These are phyloP conservation scores for Stomorhina lunata DNA, from an alignment of 2,888 invertebrate genomes.

Conservation along the genomic window DNA sequence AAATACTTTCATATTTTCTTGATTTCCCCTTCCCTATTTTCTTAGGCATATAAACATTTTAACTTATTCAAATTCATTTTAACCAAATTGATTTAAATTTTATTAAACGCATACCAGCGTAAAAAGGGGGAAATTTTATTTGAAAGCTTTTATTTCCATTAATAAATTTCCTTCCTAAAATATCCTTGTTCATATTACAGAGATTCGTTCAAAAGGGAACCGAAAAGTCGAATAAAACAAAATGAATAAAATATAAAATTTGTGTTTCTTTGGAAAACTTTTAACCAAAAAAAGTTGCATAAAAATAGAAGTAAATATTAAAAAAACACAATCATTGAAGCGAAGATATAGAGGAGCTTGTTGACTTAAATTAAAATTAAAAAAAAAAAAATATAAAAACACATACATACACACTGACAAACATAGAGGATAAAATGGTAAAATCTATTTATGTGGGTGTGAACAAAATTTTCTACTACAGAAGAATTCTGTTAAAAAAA, in stretches of 20 bases:
- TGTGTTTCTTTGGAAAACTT: neutral
- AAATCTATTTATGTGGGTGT: conserved; percentile 12
- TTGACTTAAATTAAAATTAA: conserved; percentile 29
- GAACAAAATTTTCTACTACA: neutral
- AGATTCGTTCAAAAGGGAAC: neutral
- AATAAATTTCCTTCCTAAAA: neutral
- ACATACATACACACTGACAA: neutral
- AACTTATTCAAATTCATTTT: neutral
- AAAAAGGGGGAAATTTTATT: neutral
- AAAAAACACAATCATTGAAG: conserved; percentile 3
- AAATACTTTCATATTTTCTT: neutral
- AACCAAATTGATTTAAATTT: conserved; percentile 4
- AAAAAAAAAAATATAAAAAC: neutral
- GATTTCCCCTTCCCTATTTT: neutral
- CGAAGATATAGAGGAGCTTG: neutral
- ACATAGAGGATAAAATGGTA: neutral
- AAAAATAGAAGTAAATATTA: neutral
- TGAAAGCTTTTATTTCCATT: conserved; percentile 17
- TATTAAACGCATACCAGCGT: neutral
- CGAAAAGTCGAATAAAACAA: neutral
- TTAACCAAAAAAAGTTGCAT: neutral
- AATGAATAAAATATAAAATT: neutral
- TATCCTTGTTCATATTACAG: conserved; percentile 1
- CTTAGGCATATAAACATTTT: neutral
- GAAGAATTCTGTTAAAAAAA: neutral